phyloP scores from a whole-genome alignment of 2,113 vertebrate species.

The Scartelaos histophorus region DNA sequence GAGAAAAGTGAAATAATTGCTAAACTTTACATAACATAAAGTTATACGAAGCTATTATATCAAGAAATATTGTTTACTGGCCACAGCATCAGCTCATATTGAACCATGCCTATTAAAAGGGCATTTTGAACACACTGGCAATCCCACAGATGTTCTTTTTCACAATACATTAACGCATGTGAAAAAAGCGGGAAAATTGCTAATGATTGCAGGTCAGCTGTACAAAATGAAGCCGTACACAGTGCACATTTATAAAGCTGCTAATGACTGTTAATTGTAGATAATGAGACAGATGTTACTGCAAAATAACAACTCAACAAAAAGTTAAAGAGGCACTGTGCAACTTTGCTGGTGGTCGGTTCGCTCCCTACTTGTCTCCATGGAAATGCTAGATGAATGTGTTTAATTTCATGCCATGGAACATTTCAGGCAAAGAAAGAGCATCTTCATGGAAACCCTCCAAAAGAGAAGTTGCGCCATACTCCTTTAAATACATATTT shows the following conservation, averaged over 20 bases:
- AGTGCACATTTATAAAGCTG: conserved; percentile 8
- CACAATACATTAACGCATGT: neutral
- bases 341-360: too few species aligned
- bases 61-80: too few species aligned
- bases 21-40: too few species aligned
- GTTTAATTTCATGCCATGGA: too few species aligned
- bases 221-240: neutral
- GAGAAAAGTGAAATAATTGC: too few species aligned
- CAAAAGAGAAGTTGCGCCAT: neutral
- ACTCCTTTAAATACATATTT: too few species aligned
- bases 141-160: neutral
- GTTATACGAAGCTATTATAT: too few species aligned
- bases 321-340: conserved; percentile 3
- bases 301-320: conserved; percentile 21
- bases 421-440: too few species aligned
- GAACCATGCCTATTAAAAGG: neutral
- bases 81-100: too few species aligned
- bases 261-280: conserved; percentile 17
- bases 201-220: conserved; percentile 8
- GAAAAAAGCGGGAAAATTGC: neutral
- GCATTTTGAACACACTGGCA: neutral
- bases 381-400: too few species aligned
- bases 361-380: too few species aligned
- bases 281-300: conserved; percentile 20
- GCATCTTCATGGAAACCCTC: too few species aligned